Percentiles rank a stretch among this genome's conserved stretches.
phyloP scores from a whole-genome alignment of 2,888 invertebrate species.

The Masnerella sp. region DNA sequence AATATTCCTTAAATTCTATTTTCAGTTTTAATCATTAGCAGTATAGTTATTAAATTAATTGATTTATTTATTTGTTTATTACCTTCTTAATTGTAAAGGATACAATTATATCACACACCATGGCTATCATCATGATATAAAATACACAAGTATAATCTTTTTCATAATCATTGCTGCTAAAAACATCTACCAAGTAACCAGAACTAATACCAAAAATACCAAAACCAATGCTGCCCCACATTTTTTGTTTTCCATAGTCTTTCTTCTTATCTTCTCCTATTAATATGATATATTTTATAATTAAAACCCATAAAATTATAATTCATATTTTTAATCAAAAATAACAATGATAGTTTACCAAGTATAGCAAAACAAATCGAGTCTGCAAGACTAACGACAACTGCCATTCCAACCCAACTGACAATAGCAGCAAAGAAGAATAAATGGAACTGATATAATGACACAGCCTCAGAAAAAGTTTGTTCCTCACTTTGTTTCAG shows the following conservation, averaged over 20 bases:
- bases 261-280: conserved; percentile 83
- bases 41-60: too few relatives aligned
- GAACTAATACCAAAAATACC: conserved; percentile 87
- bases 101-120: conserved; percentile 83
- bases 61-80: too few relatives aligned
- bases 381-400: conserved; percentile 92
- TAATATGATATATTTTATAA: conserved; percentile 9
- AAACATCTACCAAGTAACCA: conserved; percentile 87
- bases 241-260: conserved; percentile 89
- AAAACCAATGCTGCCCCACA: conserved; percentile 94
- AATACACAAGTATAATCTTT: conserved; percentile 91
- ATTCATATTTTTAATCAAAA: neutral
- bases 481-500: conserved; percentile 43
- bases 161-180: conserved; percentile 82
- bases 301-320: neutral
- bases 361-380: conserved; percentile 92
- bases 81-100: conserved; percentile 81
- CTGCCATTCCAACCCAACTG: conserved; percentile 91
- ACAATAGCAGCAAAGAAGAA: conserved; percentile 87
- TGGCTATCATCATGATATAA: conserved; percentile 84
- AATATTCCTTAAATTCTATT: too few relatives aligned
- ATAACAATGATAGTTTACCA: conserved; percentile 79
- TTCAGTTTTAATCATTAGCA: too few relatives aligned
- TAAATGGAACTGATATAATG: conserved; percentile 85
- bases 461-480: conserved; percentile 66